A percentile compares a stretch with the other conserved stretches of the same genome.
Evolutionary conservation across 2,113 vertebrate genomes (phyloP).

Genomic region (Psophia crepitans): DNA sequence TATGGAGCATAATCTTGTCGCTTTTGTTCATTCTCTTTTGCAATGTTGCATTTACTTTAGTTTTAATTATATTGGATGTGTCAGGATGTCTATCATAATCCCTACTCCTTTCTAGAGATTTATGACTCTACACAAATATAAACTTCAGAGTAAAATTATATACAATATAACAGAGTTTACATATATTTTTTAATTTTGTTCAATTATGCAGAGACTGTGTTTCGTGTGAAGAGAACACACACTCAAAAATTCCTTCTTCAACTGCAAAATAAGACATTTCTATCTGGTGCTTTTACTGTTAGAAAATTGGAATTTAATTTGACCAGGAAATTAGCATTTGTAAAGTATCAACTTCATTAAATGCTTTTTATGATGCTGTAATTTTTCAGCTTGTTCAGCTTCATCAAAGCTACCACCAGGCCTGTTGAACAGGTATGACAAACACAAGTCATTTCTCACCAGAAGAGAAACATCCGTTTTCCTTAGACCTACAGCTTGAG

Average conservation of each 20-base stretch:
- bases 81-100: neutral
- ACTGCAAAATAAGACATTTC: neutral
- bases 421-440: neutral
- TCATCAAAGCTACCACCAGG: neutral
- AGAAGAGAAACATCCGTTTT: neutral
- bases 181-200: neutral
- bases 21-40: neutral
- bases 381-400: neutral
- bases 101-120: neutral
- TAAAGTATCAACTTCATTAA: conserved; percentile 38
- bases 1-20: neutral
- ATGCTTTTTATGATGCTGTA: conserved; percentile 7
- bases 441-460: neutral
- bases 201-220: neutral
- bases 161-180: neutral
- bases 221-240: neutral
- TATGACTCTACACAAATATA: neutral
- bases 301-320: conserved; percentile 49
- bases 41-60: neutral
- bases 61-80: conserved; percentile 13
- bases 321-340: conserved; percentile 28
- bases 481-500: neutral
- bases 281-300: neutral
- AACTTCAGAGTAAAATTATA: neutral
- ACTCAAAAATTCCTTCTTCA: neutral